These are phyloP conservation scores for Antennarius striatus DNA, from an alignment of 2,113 vertebrate genomes.

Conservation along the genomic window DNA sequence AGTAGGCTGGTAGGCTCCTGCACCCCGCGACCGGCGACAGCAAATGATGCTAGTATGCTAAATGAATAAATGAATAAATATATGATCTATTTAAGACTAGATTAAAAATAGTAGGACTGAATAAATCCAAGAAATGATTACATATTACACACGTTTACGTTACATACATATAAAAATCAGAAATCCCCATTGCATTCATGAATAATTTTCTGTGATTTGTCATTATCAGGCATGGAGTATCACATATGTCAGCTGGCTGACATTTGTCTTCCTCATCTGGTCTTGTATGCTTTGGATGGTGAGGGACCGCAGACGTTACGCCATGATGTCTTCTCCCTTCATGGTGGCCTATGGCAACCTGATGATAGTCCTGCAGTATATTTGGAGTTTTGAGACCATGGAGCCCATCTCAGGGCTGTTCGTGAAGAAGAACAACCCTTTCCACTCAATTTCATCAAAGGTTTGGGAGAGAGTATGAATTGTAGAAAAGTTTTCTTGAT, in stretches of 20 bases:
- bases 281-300: conserved; percentile 98
- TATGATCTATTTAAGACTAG: too few species aligned
- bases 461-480: conserved; percentile 62
- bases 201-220: neutral
- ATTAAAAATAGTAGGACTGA: too few species aligned
- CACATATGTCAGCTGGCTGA: conserved; percentile 97
- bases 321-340: conserved; percentile 96
- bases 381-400: conserved; percentile 89
- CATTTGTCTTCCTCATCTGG: conserved; percentile 96
- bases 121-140: too few species aligned
- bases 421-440: conserved; percentile 78
- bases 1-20: too few species aligned
- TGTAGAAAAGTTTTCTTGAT: neutral
- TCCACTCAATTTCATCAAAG: conserved; percentile 90
- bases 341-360: conserved; percentile 96
- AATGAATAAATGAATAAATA: too few species aligned
- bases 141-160: too few species aligned
- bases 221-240: conserved; percentile 92
- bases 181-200: too few species aligned
- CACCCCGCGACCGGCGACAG: too few species aligned
- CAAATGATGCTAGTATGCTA: too few species aligned
- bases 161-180: too few species aligned
- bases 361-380: conserved; percentile 91
- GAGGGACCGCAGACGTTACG: conserved; percentile 90
- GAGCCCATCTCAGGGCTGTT: conserved; percentile 82